These are phyloP conservation scores for Noctua fimbriata DNA, from an alignment of 2,888 invertebrate species.

Conservation along the genomic window DNA sequence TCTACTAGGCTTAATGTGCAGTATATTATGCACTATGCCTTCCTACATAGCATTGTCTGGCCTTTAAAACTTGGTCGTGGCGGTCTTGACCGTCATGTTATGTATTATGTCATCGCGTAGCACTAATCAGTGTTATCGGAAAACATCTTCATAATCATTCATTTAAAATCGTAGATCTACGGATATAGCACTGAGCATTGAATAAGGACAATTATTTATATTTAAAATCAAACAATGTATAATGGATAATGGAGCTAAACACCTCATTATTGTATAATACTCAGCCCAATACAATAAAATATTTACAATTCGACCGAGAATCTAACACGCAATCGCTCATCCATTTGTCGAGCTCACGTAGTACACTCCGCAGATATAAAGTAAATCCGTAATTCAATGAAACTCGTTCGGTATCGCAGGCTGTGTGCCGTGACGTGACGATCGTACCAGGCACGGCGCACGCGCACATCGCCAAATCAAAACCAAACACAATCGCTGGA, in stretches of 20 bases:
- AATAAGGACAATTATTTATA: neutral
- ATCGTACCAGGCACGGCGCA: slow-evolving; percentile 69
- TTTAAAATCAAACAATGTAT: neutral
- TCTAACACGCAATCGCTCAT: too few species aligned
- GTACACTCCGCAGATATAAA: neutral
- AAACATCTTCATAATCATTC: slow-evolving; percentile 17
- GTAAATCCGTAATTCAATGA: slow-evolving; percentile 33
- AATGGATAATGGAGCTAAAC: neutral
- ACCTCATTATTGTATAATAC: neutral
- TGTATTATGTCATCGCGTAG: neutral
- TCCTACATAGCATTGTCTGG: slow-evolving; percentile 12
- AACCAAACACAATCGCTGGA: slow-evolving; percentile 48
- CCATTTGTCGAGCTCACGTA: too few species aligned
- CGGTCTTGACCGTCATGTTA: slow-evolving; percentile 13
- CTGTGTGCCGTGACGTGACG: slow-evolving; percentile 34
- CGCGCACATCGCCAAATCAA: slow-evolving; percentile 37
- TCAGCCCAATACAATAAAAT: slow-evolving; percentile 4
- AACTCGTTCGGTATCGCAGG: slow-evolving; percentile 39
- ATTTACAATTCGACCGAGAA: neutral
- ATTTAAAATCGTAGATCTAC: neutral
- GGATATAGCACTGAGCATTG: neutral
- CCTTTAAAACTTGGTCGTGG: neutral
- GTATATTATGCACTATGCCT: neutral
- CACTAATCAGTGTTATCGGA: slow-evolving; percentile 1
- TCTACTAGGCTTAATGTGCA: neutral